These are phyloP conservation scores for Cebus imitator DNA, from an alignment of 2,113 vertebrate genomes.

Conservation along the genomic window DNA sequence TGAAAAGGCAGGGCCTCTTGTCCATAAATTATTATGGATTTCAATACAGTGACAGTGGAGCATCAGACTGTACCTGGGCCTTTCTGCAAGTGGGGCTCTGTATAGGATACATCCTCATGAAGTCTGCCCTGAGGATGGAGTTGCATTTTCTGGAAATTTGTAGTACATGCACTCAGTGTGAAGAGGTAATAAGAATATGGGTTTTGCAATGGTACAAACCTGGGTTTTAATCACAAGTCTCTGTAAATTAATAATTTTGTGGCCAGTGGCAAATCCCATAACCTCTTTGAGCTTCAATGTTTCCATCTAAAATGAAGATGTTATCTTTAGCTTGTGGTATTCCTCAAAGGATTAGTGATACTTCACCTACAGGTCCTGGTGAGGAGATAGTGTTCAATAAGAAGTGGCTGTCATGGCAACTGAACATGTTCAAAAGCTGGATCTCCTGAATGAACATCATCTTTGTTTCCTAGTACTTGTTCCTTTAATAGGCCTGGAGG, in stretches of 20 bases:
- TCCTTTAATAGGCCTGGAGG: background rate
- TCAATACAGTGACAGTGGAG: background rate
- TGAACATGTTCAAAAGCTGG: background rate
- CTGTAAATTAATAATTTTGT: background rate
- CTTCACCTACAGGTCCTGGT: background rate
- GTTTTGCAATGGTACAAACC: background rate
- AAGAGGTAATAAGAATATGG: background rate
- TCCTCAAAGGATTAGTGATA: background rate
- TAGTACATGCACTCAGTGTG: background rate
- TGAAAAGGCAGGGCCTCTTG: background rate
- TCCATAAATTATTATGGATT: background rate
- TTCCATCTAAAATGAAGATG: background rate
- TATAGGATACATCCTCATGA: background rate
- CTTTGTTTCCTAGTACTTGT: background rate
- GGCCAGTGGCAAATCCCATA: background rate
- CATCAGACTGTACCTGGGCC: background rate
- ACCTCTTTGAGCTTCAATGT: background rate
- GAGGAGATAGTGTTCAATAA: background rate
- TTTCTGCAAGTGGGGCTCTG: background rate
- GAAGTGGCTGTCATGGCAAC: background rate
- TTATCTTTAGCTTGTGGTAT: background rate
- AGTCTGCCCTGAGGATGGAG: background rate
- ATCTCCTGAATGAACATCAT: background rate
- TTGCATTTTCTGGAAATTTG: background rate
- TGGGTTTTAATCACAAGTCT: background rate